Percentiles rank a stretch among this genome's conserved stretches.
phyloP scores from a whole-genome alignment of 1,140 invertebrate species.

The Cydia fagiglandana region DNA sequence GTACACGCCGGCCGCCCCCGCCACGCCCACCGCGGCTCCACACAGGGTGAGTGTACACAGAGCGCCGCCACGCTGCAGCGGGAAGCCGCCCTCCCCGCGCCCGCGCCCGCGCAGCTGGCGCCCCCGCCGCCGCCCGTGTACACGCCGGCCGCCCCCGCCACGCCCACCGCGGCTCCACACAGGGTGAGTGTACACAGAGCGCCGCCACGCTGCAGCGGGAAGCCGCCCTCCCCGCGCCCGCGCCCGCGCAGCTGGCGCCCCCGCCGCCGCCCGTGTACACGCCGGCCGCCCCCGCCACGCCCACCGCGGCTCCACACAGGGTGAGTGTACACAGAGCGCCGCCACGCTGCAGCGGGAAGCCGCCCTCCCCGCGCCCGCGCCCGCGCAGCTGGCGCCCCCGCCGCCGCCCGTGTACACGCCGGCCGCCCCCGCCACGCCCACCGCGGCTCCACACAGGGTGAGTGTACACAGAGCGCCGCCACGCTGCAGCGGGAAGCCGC shows the following conservation, averaged over 20 bases:
- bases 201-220: slow-evolving; percentile 58
- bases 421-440: no score
- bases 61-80: slow-evolving; percentile 56
- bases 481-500: slow-evolving; percentile 55
- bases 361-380: slow-evolving; percentile 74
- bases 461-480: slow-evolving; percentile 34
- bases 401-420: no score
- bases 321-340: no score
- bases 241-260: slow-evolving; percentile 82
- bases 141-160: no score
- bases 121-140: no score
- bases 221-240: slow-evolving; percentile 67
- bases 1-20: no score
- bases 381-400: slow-evolving; percentile 79
- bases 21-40: slow-evolving; percentile 75
- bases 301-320: slow-evolving; percentile 72
- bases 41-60: slow-evolving; percentile 35
- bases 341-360: slow-evolving; percentile 63
- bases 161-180: slow-evolving; percentile 72
- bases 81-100: slow-evolving; percentile 60
- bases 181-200: slow-evolving; percentile 32
- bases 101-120: slow-evolving; percentile 82
- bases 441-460: slow-evolving; percentile 70
- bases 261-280: no score
- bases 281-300: no score